These are phyloP conservation scores for Botia almorhae DNA, from an alignment of 2,797 vertebrate genomes.

Conservation along the genomic window DNA sequence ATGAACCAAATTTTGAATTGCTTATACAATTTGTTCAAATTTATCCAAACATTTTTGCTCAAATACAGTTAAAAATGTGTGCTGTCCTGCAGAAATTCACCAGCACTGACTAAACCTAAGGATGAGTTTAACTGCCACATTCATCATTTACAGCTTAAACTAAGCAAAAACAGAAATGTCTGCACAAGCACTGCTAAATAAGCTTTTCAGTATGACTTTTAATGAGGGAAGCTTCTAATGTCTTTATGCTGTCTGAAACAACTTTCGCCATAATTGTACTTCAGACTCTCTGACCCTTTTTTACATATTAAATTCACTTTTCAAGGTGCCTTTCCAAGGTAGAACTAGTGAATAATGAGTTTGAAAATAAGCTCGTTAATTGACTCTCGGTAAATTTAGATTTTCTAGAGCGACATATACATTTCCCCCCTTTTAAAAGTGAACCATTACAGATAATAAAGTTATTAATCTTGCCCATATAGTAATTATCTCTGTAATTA, in stretches of 20 bases:
- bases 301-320: constrained; percentile 82
- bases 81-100: not conserved
- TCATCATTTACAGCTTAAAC: constrained; percentile 58
- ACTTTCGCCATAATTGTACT: constrained; percentile 78
- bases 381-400: constrained; percentile 82
- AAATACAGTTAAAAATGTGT: not conserved
- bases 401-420: constrained; percentile 76
- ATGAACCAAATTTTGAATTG: too few species aligned
- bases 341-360: constrained; percentile 83
- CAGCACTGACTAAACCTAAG: constrained; percentile 24
- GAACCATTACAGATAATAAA: constrained; percentile 82
- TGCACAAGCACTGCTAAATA: constrained; percentile 55
- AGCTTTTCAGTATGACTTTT: constrained; percentile 52
- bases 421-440: constrained; percentile 73
- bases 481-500: constrained; percentile 85
- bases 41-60: not conserved
- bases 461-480: constrained; percentile 83
- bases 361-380: constrained; percentile 79
- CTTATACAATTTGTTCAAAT: constrained; percentile 6
- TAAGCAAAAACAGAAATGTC: constrained; percentile 57
- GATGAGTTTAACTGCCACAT: constrained; percentile 44
- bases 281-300: constrained; percentile 80
- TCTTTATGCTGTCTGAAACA: constrained; percentile 69
- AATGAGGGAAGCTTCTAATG: constrained; percentile 54
- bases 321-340: constrained; percentile 85